phyloP scores from a whole-genome alignment of 2,113 vertebrate species.

The Ophthalmolycus amberensis region DNA sequence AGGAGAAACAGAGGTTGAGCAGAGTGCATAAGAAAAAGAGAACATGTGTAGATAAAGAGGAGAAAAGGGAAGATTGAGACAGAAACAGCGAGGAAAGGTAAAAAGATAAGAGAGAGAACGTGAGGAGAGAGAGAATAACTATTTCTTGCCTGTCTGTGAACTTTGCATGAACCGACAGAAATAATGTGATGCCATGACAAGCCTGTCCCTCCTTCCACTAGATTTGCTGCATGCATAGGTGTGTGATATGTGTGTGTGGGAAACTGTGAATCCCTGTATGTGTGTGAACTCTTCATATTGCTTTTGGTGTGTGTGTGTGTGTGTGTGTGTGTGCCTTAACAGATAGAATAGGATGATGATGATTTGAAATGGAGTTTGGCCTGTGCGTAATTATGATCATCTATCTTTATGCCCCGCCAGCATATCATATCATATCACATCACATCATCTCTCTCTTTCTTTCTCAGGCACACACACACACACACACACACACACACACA shows the following conservation, averaged over 20 bases:
- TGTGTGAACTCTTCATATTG: conserved; percentile 72
- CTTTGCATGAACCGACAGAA: conserved; percentile 99
- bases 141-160: conserved; percentile 97
- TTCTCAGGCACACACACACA: conserved; percentile 18
- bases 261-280: conserved; percentile 51
- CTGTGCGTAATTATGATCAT: conserved; percentile 99
- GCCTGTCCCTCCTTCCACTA: conserved; percentile 98
- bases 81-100: conserved; percentile 41
- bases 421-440: conserved; percentile 89
- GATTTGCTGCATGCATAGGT: conserved; percentile 91
- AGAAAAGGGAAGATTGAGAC: conserved; percentile 6
- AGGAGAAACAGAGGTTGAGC: conserved; percentile 2
- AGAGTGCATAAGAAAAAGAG: conserved; percentile 23
- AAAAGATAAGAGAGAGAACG: conserved; percentile 21
- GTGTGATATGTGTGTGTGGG: conserved; percentile 63
- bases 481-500: conserved; percentile 51
- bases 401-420: conserved; percentile 99
- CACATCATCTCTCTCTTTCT: conserved; percentile 54
- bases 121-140: conserved; percentile 76
- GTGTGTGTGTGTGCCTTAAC: conserved; percentile 70
- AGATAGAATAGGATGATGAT: conserved; percentile 84
- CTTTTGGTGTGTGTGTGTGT: conserved; percentile 51
- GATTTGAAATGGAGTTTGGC: conserved; percentile 99
- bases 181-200: conserved; percentile 99
- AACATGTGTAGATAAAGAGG: not conserved